Evolutionary conservation across 2,113 vertebrate species (phyloP), one percentile per base, ranked within the genome.

Genomic region (Ceyx margarethae): DNA sequence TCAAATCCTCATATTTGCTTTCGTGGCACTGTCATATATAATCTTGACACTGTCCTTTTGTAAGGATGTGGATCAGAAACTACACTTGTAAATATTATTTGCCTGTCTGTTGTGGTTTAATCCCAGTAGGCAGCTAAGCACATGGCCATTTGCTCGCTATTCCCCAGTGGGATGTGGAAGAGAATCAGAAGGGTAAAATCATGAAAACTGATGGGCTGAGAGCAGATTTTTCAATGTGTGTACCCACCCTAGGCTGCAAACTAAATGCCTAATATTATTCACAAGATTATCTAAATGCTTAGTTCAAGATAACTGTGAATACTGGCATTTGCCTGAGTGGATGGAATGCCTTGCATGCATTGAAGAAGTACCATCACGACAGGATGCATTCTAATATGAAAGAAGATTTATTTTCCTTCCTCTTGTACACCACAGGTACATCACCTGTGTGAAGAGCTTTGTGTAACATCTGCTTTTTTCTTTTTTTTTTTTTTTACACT

Each of bases 131-230:
- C 45, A 66, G 66, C 37, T 46, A 21, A 73, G n/a, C 37, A 40
- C 8, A 7, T 37, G 46, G 58, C 22, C 0, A 0, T 66, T 66
- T 0, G 2, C 45, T 51, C 3, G 5, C 18, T 58, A 15, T 58
- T 21, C 17, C 6, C 3, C 7, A 28, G 26, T n/a, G 50, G 31
- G 11, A 19, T 33, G 28, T 23, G 51, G 25, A 57, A 58, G 60
- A 67, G 31, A 67, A 51, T 40, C 1, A 1, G 25, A 60, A 60
- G 18, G 10, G 68, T 72, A 37, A 35, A 80, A 67, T 28, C 8
- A 5, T 42, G 61, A 89, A 68, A 82, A 33, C 16, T 56, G 11
- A 12, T 21, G 42, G 42, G 15, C n/a, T 69, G 64, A 67, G 42
- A 56, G 58, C 28, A 45, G 31, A 40, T 45, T 54, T 78, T 56